phyloP scores from a whole-genome alignment of 1,140 invertebrate genomes.

The Tetranychus cinnabarinus region DNA sequence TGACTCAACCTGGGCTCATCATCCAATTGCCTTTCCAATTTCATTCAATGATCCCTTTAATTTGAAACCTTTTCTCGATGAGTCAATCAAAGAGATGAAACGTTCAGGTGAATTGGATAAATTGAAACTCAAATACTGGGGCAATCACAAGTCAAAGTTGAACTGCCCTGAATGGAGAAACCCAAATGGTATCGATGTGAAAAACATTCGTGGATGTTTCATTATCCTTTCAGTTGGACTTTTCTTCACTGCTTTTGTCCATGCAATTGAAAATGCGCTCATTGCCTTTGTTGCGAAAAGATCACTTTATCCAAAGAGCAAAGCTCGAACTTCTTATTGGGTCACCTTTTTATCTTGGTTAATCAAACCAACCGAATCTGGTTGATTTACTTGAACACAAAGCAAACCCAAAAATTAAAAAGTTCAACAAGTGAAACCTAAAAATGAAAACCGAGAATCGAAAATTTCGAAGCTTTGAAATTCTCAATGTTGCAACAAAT shows the following conservation, averaged over 20 bases:
- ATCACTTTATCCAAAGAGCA: too few species aligned
- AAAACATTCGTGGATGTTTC: conserved; percentile 89
- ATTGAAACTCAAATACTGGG: conserved; percentile 87
- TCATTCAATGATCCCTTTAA: conserved; percentile 58
- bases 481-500: too few species aligned
- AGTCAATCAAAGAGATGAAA: background rate
- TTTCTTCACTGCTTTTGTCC: conserved; percentile 58
- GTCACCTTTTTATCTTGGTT: too few species aligned
- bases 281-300: background rate
- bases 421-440: too few species aligned
- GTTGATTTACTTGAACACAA: too few species aligned
- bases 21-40: conserved; percentile 84
- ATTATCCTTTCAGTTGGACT: conserved; percentile 86
- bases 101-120: conserved; percentile 75
- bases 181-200: conserved; percentile 58
- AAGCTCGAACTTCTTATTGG: too few species aligned
- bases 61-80: conserved; percentile 40
- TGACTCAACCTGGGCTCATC: conserved; percentile 84
- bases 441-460: too few species aligned
- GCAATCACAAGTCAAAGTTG: conserved; percentile 35
- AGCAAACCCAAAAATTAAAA: too few species aligned
- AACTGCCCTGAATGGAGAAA: background rate
- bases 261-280: conserved; percentile 42
- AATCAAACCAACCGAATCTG: too few species aligned
- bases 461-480: too few species aligned